These are phyloP conservation scores for Coluber constrictor DNA, from an alignment of 2,797 vertebrate genomes.

Conservation along the genomic window DNA sequence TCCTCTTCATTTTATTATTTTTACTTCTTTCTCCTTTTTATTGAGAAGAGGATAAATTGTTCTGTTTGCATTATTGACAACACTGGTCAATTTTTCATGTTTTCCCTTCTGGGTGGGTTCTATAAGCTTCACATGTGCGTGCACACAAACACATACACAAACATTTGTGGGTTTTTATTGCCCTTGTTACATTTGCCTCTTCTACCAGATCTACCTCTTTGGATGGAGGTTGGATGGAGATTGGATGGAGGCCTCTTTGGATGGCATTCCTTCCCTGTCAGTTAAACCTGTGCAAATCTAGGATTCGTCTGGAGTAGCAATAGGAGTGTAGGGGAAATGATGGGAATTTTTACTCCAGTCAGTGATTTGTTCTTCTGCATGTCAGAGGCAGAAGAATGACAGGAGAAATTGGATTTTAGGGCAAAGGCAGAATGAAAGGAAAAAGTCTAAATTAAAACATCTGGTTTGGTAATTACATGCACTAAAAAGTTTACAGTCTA, in stretches of 20 bases:
- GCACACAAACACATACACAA: neutral
- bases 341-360: neutral
- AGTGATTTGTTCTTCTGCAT: neutral
- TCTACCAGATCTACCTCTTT: neutral
- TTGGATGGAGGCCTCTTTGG: too few relatives aligned
- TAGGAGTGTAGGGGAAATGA: neutral
- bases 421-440: neutral
- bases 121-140: neutral
- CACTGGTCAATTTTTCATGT: neutral
- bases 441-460: conserved; percentile 60
- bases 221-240: neutral
- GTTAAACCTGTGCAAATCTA: neutral
- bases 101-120: neutral
- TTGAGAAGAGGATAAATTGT: neutral
- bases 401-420: conserved; percentile 35
- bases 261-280: neutral
- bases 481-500: conserved; percentile 59
- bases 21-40: neutral
- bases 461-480: conserved; percentile 64
- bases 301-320: neutral
- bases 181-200: neutral
- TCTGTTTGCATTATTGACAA: neutral
- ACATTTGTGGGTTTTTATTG: neutral
- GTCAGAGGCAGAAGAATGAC: conserved; percentile 11
- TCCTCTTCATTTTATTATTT: neutral